These are phyloP conservation scores for Odontocolon sp. DNA, from an alignment of 2,888 invertebrate genomes.

Conservation along the genomic window DNA sequence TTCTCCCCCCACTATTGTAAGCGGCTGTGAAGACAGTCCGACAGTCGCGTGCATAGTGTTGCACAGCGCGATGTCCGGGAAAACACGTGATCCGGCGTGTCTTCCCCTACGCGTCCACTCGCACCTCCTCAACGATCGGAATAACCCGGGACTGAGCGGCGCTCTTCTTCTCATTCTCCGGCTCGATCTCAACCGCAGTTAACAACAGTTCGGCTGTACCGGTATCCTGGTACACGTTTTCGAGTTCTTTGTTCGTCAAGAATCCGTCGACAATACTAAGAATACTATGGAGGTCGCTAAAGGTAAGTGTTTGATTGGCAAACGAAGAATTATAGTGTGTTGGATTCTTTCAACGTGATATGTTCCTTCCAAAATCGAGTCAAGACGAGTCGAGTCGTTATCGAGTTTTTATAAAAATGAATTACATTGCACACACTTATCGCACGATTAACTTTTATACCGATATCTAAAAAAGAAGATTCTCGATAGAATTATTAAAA, in stretches of 20 bases:
- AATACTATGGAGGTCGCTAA: conserved; percentile 73
- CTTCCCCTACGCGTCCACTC: conserved; percentile 68
- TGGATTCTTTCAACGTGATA: neutral
- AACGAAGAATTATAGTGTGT: neutral
- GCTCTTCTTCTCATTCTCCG: conserved; percentile 69
- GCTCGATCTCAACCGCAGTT: conserved; percentile 66
- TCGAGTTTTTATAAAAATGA: too few relatives aligned
- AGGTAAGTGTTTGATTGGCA: conserved; percentile 65
- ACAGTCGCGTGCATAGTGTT: too few relatives aligned
- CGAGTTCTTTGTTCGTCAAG: neutral
- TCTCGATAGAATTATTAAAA: too few relatives aligned
- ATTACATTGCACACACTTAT: too few relatives aligned
- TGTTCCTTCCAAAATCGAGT: neutral
- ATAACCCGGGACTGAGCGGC: conserved; percentile 72
- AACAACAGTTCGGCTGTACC: conserved; percentile 28
- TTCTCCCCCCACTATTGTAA: too few relatives aligned
- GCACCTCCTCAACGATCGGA: conserved; percentile 70
- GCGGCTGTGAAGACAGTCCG: too few relatives aligned
- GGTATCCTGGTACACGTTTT: neutral
- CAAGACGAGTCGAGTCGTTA: too few relatives aligned
- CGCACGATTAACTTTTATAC: too few relatives aligned
- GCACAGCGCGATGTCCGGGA: too few relatives aligned
- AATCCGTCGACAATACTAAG: neutral
- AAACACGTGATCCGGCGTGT: too few relatives aligned
- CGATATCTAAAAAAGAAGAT: too few relatives aligned